A percentile compares a stretch with the other conserved stretches of the same genome.
Evolutionary conservation across 2,888 invertebrate species (phyloP).

Genomic region (Polydrusus tereticollis): DNA sequence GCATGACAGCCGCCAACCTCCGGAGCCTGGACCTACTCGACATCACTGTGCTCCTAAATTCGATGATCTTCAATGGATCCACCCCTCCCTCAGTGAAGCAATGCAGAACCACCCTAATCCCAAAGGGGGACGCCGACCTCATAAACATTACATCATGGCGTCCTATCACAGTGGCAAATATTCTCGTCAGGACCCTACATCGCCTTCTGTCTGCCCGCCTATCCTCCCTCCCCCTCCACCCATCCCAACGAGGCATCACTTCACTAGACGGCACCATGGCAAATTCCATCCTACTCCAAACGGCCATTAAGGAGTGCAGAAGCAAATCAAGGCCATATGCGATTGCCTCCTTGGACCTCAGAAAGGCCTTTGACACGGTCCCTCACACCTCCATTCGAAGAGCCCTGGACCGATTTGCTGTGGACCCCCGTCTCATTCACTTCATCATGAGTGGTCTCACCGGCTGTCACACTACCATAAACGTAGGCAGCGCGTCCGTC

Average conservation of each 20-base stretch:
- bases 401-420: slow-evolving; percentile 19
- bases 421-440: neutral
- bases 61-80: neutral
- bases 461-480: slow-evolving; percentile 29
- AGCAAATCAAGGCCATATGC: slow-evolving; percentile 4
- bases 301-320: slow-evolving; percentile 18
- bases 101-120: slow-evolving; percentile 42
- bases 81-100: slow-evolving; percentile 16
- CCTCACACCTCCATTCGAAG: slow-evolving; percentile 38
- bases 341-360: slow-evolving; percentile 41
- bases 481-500: neutral
- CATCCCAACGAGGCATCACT: slow-evolving; percentile 42
- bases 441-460: slow-evolving; percentile 32
- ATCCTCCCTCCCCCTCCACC: slow-evolving; percentile 16
- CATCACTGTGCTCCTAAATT: slow-evolving; percentile 28
- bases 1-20: slow-evolving; percentile 26
- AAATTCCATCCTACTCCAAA: slow-evolving; percentile 32
- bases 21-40: neutral
- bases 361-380: slow-evolving; percentile 49
- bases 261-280: too few relatives aligned
- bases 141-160: slow-evolving; percentile 28
- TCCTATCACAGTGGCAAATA: slow-evolving; percentile 43
- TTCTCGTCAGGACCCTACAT: slow-evolving; percentile 29
- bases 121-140: slow-evolving; percentile 33
- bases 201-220: slow-evolving; percentile 25